These are phyloP conservation scores for Albula goreensis DNA, from an alignment of 2,113 vertebrate genomes.

Conservation along the genomic window DNA sequence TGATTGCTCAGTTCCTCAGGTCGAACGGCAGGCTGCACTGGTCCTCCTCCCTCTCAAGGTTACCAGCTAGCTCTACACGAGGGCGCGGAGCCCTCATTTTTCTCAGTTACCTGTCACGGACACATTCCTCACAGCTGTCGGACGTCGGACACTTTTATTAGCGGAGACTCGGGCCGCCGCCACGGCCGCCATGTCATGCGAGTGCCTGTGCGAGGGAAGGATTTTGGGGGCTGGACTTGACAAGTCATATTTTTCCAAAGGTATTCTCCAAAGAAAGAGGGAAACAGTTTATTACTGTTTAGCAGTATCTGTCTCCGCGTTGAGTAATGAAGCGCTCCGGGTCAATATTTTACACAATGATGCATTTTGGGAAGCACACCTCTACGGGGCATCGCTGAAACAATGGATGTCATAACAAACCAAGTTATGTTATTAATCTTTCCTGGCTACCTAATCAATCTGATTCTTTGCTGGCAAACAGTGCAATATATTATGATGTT, in stretches of 20 bases:
- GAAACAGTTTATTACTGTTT: conserved; percentile 86
- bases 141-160: conserved; percentile 82
- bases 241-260: conserved; percentile 57
- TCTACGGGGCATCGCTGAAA: conserved; percentile 81
- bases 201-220: conserved; percentile 76
- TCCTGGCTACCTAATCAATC: conserved; percentile 82
- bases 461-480: conserved; percentile 73
- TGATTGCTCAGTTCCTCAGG: background rate
- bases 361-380: conserved; percentile 86
- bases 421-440: conserved; percentile 86
- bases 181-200: conserved; percentile 74
- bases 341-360: conserved; percentile 94
- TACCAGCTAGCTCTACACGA: conserved; percentile 67
- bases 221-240: conserved; percentile 76
- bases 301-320: conserved; percentile 77
- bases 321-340: conserved; percentile 90
- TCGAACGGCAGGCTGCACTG: background rate
- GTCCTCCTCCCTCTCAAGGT: conserved; percentile 70
- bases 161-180: conserved; percentile 76
- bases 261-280: conserved; percentile 77
- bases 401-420: conserved; percentile 88
- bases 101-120: conserved; percentile 76
- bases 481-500: conserved; percentile 71
- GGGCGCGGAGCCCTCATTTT: conserved; percentile 77
- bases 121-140: conserved; percentile 78